Base-by-base conservation (phyloP, 2,888 invertebrate species). In the Scaptodrosophila latifasciaeformis region DNA sequence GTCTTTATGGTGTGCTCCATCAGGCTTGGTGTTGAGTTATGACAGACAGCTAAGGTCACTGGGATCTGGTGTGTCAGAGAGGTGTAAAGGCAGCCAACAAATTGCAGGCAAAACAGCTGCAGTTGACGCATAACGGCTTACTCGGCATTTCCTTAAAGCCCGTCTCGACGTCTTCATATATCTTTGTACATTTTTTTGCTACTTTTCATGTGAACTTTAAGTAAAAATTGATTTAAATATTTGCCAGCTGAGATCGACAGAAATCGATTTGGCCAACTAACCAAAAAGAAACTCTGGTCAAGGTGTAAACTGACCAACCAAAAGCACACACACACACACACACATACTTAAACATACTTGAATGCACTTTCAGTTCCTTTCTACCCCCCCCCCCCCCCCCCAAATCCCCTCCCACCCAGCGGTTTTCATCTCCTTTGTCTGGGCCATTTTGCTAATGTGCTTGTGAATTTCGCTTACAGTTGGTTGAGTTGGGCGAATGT, bases 11-110 rank as follows among this genome's bases (percentile, higher is more conserved):
- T n/a, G n/a, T n/a, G n/a, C n/a, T n/a, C n/a, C n/a, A n/a, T n/a
- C n/a, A n/a, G n/a, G n/a, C n/a, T n/a, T n/a, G n/a, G n/a, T n/a
- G 40, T 42, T 61, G 61, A 61, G 61, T 57, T 61, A 62, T 61
- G 61, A 62, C 58, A 61, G 49, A 19, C 29, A 27, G 49, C 37
- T 62, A 62, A 43, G 46, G 46, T 46, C 55, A 51, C 49, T 17
- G 39, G 27, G 27, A 17, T 46, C 44, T 45, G 50, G 39, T 46
- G 50, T 44, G 49, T 54, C 30, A 52, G 56, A 48, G 39, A 18
- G 29, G 43, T n/a, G n/a, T n/a, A n/a, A n/a, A n/a, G n/a, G n/a
- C n/a, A n/a, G n/a, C n/a, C n/a, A n/a, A n/a, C n/a, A 49, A 54
- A 54, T 67, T 45, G 27, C 27, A 5, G 47, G 35, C 31, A 39